These are phyloP conservation scores for Crioceris asparagi DNA, from an alignment of 2,888 invertebrate genomes.

Conservation along the genomic window DNA sequence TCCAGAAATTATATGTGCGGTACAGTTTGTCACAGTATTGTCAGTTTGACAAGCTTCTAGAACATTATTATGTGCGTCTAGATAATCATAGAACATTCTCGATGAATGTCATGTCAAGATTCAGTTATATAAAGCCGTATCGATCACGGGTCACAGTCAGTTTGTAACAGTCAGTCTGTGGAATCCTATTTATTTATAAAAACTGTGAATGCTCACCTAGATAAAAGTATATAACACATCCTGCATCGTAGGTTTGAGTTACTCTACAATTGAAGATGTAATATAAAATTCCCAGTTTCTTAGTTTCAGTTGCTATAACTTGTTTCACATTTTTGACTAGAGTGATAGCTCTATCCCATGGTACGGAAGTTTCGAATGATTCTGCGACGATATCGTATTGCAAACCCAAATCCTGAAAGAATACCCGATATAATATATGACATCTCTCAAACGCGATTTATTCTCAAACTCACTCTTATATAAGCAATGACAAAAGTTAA, in stretches of 20 bases:
- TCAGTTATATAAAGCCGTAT: too few species aligned
- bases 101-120: too few species aligned
- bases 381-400: constrained; percentile 84
- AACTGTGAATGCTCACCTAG: too few species aligned
- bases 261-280: constrained; percentile 71
- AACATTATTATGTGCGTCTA: too few species aligned
- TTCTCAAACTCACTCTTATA: constrained; percentile 63
- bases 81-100: too few species aligned
- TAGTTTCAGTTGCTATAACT: constrained; percentile 56
- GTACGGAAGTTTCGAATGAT: constrained; percentile 97
- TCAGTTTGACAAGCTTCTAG: too few species aligned
- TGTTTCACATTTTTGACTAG: constrained; percentile 87
- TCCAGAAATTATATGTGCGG: too few species aligned
- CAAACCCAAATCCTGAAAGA: constrained; percentile 74
- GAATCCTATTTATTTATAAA: too few species aligned
- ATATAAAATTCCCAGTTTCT: constrained; percentile 45
- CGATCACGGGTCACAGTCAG: too few species aligned
- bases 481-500: constrained; percentile 98
- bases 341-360: constrained; percentile 81
- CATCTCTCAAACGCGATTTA: background rate
- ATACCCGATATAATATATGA: background rate
- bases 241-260: constrained; percentile 95
- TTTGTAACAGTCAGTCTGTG: too few species aligned
- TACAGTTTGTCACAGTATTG: too few species aligned
- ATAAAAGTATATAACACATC: constrained; percentile 80